Base-by-base conservation (phyloP, 2,888 invertebrate species). In the Sepioteuthis lessoniana region DNA sequence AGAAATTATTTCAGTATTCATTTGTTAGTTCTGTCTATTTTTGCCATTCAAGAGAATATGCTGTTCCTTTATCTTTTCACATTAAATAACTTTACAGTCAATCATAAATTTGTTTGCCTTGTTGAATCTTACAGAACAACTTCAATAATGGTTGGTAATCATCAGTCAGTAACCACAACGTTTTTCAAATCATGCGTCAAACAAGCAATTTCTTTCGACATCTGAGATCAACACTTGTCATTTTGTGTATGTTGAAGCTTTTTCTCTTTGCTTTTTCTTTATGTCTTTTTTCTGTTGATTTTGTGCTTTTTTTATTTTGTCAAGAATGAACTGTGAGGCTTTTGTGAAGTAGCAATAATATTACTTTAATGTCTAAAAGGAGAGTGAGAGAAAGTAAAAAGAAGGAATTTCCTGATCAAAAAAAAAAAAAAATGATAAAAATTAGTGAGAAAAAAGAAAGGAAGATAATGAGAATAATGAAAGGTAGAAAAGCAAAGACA, bases 11-110 rank as follows among this genome's bases (percentile, higher is more conserved):
- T 76, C 19, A 76, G 31, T 76, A 76, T 76, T 76, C n/a, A 76
- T 76, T 76, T 76, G n/a, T 76, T n/a, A 76, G 31, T n/a, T 60
- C 8, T n/a, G 76, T 76, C 76, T n/a, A 76, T 60, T 60, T 60
- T 60, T 60, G 60, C 60, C 60, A 60, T 60, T 60, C 28, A 28
- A 60, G 10, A n/a, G 16, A 76, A 76, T 76, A 76, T 76, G 31
- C 76, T n/a, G 13, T 76, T 3, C 31, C 31, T 76, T 60, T 60
- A 60, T 60, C 60, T 60, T 76, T 76, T 76, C 76, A n/a, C n/a
- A n/a, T 76, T 76, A 76, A 76, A 76, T 76, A 31, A 76, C 76
- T 76, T 76, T 76, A n/a, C 76, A 76, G n/a, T 76, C 76, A n/a
- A 31, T 76, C 76, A 76, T 76, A 76, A 76, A 76, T n/a, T 10